Evolutionary conservation across 1,140 invertebrate species (phyloP).

Genomic region (Tetragonula clypearis): DNA sequence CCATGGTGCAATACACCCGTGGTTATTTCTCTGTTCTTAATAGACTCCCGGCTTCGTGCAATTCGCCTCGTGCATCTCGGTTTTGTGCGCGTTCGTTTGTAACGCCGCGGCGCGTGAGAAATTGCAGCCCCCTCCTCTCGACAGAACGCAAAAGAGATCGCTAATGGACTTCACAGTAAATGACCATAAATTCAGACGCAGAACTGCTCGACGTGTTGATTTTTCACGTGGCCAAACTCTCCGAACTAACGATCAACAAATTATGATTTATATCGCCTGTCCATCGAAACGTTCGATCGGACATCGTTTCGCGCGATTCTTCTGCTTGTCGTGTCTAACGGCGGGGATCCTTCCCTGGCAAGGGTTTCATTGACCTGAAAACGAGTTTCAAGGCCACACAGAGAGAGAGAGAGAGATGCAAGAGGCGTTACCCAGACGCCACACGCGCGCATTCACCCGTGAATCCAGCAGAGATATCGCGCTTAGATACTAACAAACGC

Average conservation of each 20-base stretch:
- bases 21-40: conserved; percentile 19
- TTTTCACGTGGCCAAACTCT: neutral
- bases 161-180: conserved; percentile 7
- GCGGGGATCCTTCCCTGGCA: neutral
- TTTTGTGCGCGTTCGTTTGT: neutral
- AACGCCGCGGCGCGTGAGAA: neutral
- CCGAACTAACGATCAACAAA: neutral
- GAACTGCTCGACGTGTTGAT: neutral
- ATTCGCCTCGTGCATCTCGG: neutral
- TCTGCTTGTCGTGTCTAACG: neutral
- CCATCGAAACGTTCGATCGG: too few relatives aligned
- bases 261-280: neutral
- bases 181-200: neutral
- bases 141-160: conserved; percentile 22
- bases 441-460: neutral
- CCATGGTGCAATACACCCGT: conserved; percentile 11
- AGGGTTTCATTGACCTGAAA: conserved; percentile 15
- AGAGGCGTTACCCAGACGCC: conserved; percentile 34
- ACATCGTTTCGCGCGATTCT: neutral
- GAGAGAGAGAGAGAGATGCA: neutral
- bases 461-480: conserved; percentile 15
- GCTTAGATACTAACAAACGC: neutral
- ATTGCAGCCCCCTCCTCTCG: neutral
- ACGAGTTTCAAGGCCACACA: conserved; percentile 38
- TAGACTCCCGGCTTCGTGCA: neutral